These are phyloP conservation scores for Drosophila oshimai DNA, from an alignment of 1,140 invertebrate species.

Conservation along the genomic window DNA sequence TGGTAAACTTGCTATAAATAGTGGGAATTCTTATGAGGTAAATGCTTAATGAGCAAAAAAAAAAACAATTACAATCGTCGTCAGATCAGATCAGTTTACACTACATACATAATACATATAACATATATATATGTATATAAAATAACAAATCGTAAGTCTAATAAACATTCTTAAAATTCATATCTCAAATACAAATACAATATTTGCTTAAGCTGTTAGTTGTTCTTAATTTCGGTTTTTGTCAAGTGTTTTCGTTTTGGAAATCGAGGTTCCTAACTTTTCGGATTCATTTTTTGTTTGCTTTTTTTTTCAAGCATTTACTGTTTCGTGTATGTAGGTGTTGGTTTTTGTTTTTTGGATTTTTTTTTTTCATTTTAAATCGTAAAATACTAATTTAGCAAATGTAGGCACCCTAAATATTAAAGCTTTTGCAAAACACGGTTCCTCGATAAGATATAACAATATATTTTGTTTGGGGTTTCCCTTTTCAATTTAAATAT, in stretches of 20 bases:
- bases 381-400: constrained; percentile 82
- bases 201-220: constrained; percentile 31
- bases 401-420: constrained; percentile 83
- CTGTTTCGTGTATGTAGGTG: constrained; percentile 25
- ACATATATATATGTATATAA: constrained; percentile 71
- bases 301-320: not conserved
- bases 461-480: constrained; percentile 53
- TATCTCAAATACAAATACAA: constrained; percentile 69
- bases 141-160: constrained; percentile 78
- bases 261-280: constrained; percentile 9
- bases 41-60: constrained; percentile 79
- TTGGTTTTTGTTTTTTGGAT: not conserved
- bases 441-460: constrained; percentile 80
- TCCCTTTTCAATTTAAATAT: constrained; percentile 62
- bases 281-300: not conserved
- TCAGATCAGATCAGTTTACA: constrained; percentile 66
- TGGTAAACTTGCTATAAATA: constrained; percentile 80
- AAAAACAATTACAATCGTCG: constrained; percentile 51
- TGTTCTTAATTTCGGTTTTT: constrained; percentile 11
- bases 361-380: constrained; percentile 50
- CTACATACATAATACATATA: constrained; percentile 60
- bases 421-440: constrained; percentile 83
- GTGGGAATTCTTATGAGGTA: constrained; percentile 72
- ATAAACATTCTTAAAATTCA: constrained; percentile 79
- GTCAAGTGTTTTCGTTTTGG: not conserved